Percentiles rank a stretch among this genome's conserved stretches.
Conservation (phyloP, 2,797 vertebrate genomes). For the Sebastes nivosus region DNA sequence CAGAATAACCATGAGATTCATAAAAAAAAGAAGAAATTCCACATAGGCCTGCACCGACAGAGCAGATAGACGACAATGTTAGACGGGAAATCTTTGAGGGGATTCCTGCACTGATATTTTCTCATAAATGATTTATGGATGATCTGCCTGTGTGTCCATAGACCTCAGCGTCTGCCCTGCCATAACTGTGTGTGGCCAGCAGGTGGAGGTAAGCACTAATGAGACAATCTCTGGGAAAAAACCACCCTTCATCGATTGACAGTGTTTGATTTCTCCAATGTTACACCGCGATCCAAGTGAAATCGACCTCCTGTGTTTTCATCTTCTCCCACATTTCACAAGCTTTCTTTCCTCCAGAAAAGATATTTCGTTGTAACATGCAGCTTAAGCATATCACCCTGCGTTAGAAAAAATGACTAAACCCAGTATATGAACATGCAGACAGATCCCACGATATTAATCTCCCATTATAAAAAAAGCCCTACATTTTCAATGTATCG, state of each 20-base stretch:
- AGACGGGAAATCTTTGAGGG: neutral
- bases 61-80: constrained; percentile 1
- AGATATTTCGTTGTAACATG: constrained; percentile 35
- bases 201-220: constrained; percentile 70
- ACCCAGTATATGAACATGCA: constrained; percentile 37
- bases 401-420: constrained; percentile 5
- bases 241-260: constrained; percentile 69
- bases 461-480: constrained; percentile 42
- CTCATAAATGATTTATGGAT: neutral
- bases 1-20: constrained; percentile 60
- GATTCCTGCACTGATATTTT: neutral
- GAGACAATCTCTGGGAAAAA: constrained; percentile 64
- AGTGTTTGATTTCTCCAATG: constrained; percentile 23
- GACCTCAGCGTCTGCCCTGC: constrained; percentile 10
- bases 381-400: constrained; percentile 43
- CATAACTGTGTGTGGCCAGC: constrained; percentile 64
- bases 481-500: neutral
- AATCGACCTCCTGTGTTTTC: neutral
- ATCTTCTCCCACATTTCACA: constrained; percentile 7
- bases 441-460: constrained; percentile 21
- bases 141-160: neutral
- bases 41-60: constrained; percentile 14
- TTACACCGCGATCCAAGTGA: constrained; percentile 15
- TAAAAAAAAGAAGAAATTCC: constrained; percentile 20
- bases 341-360: neutral